Conservation (phyloP, 1,140 invertebrate species). For the Nasonia longicornis region DNA sequence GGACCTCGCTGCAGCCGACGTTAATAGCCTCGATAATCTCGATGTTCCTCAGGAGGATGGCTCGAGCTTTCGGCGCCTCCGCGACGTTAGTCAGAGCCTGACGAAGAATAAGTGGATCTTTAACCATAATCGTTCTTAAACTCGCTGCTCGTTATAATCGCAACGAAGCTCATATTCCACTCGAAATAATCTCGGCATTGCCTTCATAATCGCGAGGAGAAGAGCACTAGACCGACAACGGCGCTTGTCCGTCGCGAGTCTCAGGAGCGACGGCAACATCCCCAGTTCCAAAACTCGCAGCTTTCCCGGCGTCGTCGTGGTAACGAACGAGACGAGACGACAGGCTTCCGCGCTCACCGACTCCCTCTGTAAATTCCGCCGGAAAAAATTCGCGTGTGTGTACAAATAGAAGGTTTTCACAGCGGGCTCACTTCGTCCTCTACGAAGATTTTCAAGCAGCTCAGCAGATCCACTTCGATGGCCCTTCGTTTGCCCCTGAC, state of each 20-base stretch:
- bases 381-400: not conserved
- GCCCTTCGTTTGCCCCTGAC: constrained; percentile 48
- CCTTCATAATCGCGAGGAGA: constrained; percentile 52
- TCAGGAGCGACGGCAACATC: constrained; percentile 49
- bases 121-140: not conserved
- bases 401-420: not conserved
- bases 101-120: not conserved
- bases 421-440: not conserved
- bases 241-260: constrained; percentile 39
- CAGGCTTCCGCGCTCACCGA: constrained; percentile 47
- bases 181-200: not conserved
- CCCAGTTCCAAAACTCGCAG: constrained; percentile 51
- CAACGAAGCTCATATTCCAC: not conserved
- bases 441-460: not conserved
- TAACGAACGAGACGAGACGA: constrained; percentile 53
- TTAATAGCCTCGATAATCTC: constrained; percentile 49
- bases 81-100: constrained; percentile 53
- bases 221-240: constrained; percentile 40
- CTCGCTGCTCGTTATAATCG: not conserved
- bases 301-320: constrained; percentile 51
- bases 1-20: constrained; percentile 22
- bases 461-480: constrained; percentile 8
- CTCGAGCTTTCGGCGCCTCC: constrained; percentile 47
- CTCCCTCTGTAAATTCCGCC: constrained; percentile 46
- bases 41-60: constrained; percentile 35